Percentiles rank a stretch among this genome's conserved stretches.
phyloP scores from a whole-genome alignment of 2,113 vertebrate species.

The Hylia prasina region DNA sequence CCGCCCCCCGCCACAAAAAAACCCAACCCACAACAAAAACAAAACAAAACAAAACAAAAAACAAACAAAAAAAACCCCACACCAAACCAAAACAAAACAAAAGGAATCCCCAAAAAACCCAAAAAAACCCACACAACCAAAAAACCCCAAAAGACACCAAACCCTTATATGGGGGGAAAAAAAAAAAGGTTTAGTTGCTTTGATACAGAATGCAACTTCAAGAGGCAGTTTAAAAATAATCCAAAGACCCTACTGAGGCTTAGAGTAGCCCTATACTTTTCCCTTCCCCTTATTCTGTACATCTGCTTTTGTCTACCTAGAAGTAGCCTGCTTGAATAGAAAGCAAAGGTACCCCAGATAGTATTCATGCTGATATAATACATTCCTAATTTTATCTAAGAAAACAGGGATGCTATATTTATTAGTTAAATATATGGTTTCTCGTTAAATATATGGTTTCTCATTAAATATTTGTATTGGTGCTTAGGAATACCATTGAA shows the following conservation, averaged over 20 bases:
- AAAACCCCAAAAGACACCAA: too few relatives aligned
- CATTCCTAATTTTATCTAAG: not conserved
- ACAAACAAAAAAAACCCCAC: not conserved
- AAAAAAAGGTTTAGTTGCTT: not conserved
- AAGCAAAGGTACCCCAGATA: not conserved
- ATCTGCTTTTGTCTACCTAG: not conserved
- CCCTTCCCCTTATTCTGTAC: not conserved
- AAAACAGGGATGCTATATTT: not conserved
- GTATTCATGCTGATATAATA: not conserved
- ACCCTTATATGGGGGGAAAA: not conserved
- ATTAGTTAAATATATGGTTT: not conserved
- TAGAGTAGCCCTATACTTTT: not conserved
- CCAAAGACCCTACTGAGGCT: not conserved
- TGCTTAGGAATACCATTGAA: not conserved
- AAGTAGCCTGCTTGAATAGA: not conserved
- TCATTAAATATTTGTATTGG: not conserved
- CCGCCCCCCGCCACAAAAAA: too few relatives aligned
- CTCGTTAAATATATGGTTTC: not conserved
- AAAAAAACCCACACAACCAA: too few relatives aligned
- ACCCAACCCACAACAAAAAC: too few relatives aligned
- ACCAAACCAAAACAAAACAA: not conserved
- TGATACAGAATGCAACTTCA: not conserved
- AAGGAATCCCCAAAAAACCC: too few relatives aligned
- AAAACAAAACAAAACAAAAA: not conserved
- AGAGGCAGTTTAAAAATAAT: not conserved